A percentile compares a stretch with the other conserved stretches of the same genome.
Conservation (phyloP, 37 sponge, comb jelly and placozoan genomes). For the Oscarella lobularis region DNA sequence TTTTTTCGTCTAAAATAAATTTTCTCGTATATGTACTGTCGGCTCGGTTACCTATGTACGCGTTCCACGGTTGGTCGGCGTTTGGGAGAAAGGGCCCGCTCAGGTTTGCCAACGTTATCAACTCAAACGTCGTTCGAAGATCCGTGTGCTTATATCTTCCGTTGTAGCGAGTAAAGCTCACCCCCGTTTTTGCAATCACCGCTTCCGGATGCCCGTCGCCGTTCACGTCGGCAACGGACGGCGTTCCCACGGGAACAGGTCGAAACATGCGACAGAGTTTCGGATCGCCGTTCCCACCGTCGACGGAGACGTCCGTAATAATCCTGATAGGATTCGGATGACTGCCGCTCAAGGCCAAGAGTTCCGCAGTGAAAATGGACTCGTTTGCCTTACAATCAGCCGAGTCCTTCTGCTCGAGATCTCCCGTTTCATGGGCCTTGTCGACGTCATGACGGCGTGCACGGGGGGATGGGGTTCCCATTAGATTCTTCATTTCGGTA, state of each 20-base stretch:
- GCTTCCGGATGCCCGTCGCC: slow-evolving; percentile 35
- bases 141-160: neutral
- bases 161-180: neutral
- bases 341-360: neutral
- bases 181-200: neutral
- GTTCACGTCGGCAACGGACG: slow-evolving; percentile 34
- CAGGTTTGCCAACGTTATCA: neutral
- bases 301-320: neutral
- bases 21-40: neutral
- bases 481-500: neutral
- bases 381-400: neutral
- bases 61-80: neutral
- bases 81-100: neutral
- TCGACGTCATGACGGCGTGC: neutral
- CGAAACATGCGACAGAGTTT: neutral
- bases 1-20: no score
- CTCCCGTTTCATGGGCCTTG: neutral
- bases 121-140: neutral
- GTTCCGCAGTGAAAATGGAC: neutral
- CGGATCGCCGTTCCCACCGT: neutral
- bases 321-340: neutral
- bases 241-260: slow-evolving; percentile 6
- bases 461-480: no score
- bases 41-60: neutral
- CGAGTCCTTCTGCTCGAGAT: neutral